Evolutionary conservation across 2,888 invertebrate species (phyloP).

Genomic region (Hipparchia sbordonii): DNA sequence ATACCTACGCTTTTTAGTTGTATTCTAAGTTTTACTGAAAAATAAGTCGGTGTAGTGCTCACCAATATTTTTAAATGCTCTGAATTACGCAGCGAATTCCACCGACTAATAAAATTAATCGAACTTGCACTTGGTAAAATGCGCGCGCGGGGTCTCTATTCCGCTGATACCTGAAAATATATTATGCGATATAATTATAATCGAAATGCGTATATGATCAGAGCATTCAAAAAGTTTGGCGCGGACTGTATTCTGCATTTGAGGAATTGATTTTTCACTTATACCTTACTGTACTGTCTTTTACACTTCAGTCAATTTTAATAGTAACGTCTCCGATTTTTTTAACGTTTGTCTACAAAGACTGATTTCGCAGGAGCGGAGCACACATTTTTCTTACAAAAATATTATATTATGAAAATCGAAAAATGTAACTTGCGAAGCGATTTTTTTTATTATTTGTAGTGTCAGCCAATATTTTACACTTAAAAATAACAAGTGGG

Average conservation of each 20-base stretch:
- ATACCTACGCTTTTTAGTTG: not conserved
- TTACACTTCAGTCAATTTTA: conserved; percentile 20
- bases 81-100: no score
- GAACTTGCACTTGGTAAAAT: no score
- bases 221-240: no score
- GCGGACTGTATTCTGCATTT: conserved; percentile 6
- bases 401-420: conserved; percentile 19
- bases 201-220: no score
- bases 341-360: conserved; percentile 39
- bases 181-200: no score
- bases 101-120: no score
- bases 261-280: conserved; percentile 25
- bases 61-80: no score
- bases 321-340: conserved; percentile 13
- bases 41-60: not conserved
- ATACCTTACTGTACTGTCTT: not conserved
- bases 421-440: conserved; percentile 33
- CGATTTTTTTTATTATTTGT: conserved; percentile 29
- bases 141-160: no score
- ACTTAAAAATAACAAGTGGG: conserved; percentile 79
- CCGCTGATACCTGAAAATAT: no score
- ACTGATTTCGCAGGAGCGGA: conserved; percentile 43
- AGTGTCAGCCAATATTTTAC: conserved; percentile 60
- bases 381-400: conserved; percentile 32
- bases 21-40: not conserved